Evolutionary conservation across 2,113 vertebrate genomes (phyloP).

Genomic region (Serilophus lunatus): DNA sequence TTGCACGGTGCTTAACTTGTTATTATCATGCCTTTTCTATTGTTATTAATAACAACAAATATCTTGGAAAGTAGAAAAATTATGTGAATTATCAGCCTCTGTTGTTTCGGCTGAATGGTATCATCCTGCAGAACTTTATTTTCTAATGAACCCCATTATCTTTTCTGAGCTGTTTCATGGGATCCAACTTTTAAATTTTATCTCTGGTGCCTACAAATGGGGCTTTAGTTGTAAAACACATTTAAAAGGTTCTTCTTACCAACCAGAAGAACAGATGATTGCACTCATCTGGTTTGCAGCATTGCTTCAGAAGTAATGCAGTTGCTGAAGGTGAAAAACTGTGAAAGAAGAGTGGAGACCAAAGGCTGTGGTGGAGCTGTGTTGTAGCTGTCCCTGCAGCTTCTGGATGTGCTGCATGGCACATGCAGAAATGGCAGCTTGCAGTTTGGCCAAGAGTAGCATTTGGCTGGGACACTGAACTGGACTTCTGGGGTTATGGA

Average conservation of each 20-base stretch:
- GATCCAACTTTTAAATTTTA: background rate
- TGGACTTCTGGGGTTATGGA: background rate
- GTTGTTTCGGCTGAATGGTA: background rate
- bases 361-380: background rate
- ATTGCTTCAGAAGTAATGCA: background rate
- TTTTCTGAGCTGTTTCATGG: background rate
- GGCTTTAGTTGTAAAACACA: background rate
- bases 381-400: background rate
- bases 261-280: background rate
- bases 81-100: background rate
- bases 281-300: background rate
- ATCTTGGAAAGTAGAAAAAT: background rate
- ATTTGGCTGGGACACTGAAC: background rate
- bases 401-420: rapidly evolving
- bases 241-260: background rate
- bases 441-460: background rate
- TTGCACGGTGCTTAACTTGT: background rate
- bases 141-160: background rate
- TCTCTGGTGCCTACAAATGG: background rate
- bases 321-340: background rate
- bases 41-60: background rate
- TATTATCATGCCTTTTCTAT: background rate
- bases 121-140: background rate
- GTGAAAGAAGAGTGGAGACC: background rate
- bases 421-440: background rate